These are phyloP conservation scores for Chloroceryle inda DNA, from an alignment of 2,797 vertebrate species.

Conservation along the genomic window DNA sequence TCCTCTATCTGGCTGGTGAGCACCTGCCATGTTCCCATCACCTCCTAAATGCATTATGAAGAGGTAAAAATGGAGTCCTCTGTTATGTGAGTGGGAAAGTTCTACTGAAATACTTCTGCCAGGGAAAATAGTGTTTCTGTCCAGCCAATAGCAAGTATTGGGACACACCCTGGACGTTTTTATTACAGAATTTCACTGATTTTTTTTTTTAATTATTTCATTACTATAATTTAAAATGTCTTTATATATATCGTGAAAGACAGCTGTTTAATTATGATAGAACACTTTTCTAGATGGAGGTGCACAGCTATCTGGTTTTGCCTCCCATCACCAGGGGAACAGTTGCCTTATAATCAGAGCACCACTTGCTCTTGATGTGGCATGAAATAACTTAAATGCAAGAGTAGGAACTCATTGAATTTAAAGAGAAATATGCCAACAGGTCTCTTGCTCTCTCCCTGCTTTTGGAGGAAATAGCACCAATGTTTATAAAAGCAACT, in stretches of 20 bases:
- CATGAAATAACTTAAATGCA: not conserved
- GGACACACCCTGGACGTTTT: not conserved
- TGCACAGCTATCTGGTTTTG: not conserved
- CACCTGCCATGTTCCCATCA: fast-evolving
- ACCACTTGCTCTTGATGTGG: not conserved
- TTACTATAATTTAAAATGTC: not conserved
- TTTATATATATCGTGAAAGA: not conserved
- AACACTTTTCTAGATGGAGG: not conserved
- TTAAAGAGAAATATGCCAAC: not conserved
- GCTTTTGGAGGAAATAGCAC: not conserved
- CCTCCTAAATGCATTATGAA: fast-evolving
- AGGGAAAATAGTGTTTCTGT: not conserved
- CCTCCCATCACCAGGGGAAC: not conserved
- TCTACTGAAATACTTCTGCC: not conserved
- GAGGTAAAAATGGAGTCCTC: not conserved
- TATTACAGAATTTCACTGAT: not conserved
- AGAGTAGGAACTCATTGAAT: not conserved
- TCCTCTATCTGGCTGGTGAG: fast-evolving
- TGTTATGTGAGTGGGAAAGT: not conserved
- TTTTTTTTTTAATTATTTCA: not conserved
- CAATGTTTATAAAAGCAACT: not conserved
- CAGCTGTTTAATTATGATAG: not conserved
- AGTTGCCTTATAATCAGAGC: not conserved
- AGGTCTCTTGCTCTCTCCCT: not conserved
- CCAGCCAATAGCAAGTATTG: not conserved